Evolutionary conservation across 1,140 invertebrate species (phyloP).

Genomic region (Coboldia fuscipes): DNA sequence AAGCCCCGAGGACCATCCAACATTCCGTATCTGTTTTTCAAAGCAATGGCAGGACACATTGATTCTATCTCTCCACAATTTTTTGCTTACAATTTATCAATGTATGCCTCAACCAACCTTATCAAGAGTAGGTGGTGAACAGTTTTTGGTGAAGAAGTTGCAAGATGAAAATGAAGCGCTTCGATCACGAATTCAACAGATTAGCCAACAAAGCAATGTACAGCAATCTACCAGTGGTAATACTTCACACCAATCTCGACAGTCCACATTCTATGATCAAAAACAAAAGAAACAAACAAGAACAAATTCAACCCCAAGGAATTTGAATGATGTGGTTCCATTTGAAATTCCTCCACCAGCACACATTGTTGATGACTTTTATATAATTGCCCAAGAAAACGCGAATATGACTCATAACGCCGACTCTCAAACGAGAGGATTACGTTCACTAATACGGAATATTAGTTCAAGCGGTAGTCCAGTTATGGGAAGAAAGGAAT

Average conservation of each 20-base stretch:
- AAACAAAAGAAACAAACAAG: constrained; percentile 23
- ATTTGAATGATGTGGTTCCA: constrained; percentile 28
- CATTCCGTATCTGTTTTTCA: constrained; percentile 74
- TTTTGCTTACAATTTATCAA: constrained; percentile 75
- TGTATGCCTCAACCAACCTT: constrained; percentile 67
- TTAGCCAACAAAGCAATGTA: constrained; percentile 12
- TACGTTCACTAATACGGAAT: constrained; percentile 54
- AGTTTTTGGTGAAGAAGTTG: constrained; percentile 48
- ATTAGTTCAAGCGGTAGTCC: constrained; percentile 59
- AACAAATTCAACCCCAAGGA: constrained; percentile 27
- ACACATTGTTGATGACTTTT: constrained; percentile 80
- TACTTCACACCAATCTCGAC: constrained; percentile 3
- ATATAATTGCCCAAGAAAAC: constrained; percentile 62
- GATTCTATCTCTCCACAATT: constrained; percentile 82
- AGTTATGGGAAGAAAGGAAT: constrained; percentile 44
- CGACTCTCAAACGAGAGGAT: constrained; percentile 42
- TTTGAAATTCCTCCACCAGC: constrained; percentile 38
- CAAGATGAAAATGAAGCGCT: constrained; percentile 66
- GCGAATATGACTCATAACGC: constrained; percentile 15
- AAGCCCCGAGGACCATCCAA: constrained; percentile 74
- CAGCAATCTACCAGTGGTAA: constrained; percentile 6
- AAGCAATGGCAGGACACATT: constrained; percentile 90
- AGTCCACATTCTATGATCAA: constrained; percentile 7
- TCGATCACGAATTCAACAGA: constrained; percentile 26
- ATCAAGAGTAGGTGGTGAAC: constrained; percentile 67